A percentile compares a stretch with the other conserved stretches of the same genome.
Evolutionary conservation across 2,888 invertebrate species (phyloP).

Genomic region (Masnerella sp.): DNA sequence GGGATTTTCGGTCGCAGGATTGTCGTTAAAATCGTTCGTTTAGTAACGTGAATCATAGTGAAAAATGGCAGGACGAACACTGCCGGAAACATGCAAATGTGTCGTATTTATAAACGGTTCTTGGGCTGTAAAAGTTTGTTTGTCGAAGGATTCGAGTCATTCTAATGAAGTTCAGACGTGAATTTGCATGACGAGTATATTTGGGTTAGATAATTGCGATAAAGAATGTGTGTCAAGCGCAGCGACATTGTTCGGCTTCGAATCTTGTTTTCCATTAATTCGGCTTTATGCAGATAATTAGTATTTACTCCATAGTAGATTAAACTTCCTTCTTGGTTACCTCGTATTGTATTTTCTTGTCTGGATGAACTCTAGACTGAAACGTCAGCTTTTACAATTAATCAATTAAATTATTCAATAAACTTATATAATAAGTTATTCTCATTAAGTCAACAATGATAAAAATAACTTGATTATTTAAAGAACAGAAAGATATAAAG

Average conservation of each 20-base stretch:
- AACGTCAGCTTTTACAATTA: too few species aligned
- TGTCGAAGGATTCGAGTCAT: slow-evolving; percentile 14
- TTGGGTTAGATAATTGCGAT: slow-evolving; percentile 41
- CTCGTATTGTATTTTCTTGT: too few species aligned
- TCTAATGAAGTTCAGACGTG: background rate
- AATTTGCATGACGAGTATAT: slow-evolving; percentile 3
- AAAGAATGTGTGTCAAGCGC: slow-evolving; percentile 41
- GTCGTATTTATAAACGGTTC: slow-evolving; percentile 23
- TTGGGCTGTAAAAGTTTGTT: slow-evolving; percentile 22
- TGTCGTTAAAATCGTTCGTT: background rate
- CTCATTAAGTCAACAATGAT: too few species aligned
- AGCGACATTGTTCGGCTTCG: background rate
- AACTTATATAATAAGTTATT: too few species aligned
- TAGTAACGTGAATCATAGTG: background rate
- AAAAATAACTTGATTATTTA: too few species aligned
- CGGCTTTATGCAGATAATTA: too few species aligned
- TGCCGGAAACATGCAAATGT: background rate
- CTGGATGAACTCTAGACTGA: too few species aligned
- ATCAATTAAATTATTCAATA: too few species aligned
- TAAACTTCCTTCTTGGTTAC: too few species aligned
- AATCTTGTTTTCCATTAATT: too few species aligned
- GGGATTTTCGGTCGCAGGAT: background rate
- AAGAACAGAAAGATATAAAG: too few species aligned
- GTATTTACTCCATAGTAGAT: too few species aligned
- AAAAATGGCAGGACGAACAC: background rate